These are phyloP conservation scores for Agriopis aurantiaria DNA, from an alignment of 2,888 invertebrate species.

Conservation along the genomic window DNA sequence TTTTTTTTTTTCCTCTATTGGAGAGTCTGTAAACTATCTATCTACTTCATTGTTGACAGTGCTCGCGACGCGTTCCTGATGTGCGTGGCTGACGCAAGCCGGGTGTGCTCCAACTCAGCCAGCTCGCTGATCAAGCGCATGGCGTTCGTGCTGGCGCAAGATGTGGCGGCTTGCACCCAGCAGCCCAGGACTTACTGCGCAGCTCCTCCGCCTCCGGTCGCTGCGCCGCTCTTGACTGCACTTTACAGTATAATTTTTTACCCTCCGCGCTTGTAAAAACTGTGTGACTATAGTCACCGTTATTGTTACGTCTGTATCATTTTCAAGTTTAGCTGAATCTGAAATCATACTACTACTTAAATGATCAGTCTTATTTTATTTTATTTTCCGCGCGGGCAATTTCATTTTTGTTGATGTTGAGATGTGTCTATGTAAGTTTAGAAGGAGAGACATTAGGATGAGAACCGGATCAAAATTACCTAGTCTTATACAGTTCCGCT, in stretches of 20 bases:
- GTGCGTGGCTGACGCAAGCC: slow-evolving; percentile 72
- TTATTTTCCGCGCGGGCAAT: neutral
- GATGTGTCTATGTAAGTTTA: too few relatives aligned
- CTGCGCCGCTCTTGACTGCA: slow-evolving; percentile 66
- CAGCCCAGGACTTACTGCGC: slow-evolving; percentile 70
- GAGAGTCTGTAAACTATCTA: too few relatives aligned
- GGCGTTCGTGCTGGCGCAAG: slow-evolving; percentile 79
- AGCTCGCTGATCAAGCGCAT: slow-evolving; percentile 71
- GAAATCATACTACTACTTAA: too few relatives aligned
- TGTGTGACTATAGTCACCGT: neutral
- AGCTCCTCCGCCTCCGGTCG: slow-evolving; percentile 57
- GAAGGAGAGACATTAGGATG: too few relatives aligned
- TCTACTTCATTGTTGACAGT: slow-evolving; percentile 51
- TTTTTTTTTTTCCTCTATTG: too few relatives aligned
- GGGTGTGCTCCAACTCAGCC: slow-evolving; percentile 67
- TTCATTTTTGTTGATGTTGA: too few relatives aligned
- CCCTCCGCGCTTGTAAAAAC: slow-evolving; percentile 58
- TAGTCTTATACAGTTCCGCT: too few relatives aligned
- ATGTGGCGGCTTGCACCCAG: slow-evolving; percentile 74
- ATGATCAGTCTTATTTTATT: neutral
- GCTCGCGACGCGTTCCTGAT: slow-evolving; percentile 74
- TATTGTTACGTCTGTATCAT: neutral
- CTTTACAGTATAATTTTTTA: slow-evolving; percentile 67
- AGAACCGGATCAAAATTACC: too few relatives aligned
- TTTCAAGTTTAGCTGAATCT: neutral